A percentile compares a stretch with the other conserved stretches of the same genome.
These are phyloP conservation scores for Drosophila pseudotalamancana DNA, from an alignment of 2,888 invertebrate species.

Conservation along the genomic window DNA sequence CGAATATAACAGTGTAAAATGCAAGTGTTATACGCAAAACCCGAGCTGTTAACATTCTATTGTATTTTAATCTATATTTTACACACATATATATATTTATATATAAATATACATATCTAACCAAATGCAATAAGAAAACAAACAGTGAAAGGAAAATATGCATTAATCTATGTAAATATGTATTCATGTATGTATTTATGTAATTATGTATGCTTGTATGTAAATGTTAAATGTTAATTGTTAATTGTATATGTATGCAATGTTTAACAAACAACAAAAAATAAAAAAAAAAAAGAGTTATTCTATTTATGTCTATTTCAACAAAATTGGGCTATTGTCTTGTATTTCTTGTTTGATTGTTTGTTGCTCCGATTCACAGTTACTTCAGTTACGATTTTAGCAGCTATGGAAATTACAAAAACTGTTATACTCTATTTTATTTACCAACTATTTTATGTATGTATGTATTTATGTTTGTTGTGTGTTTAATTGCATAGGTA, in stretches of 20 bases:
- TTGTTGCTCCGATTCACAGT: constrained; percentile 81
- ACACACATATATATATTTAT: background rate
- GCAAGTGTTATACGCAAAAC: constrained; percentile 64
- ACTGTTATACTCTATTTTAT: constrained; percentile 33
- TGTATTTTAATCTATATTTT: constrained; percentile 11
- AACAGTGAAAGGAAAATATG: constrained; percentile 28
- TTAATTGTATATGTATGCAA: constrained; percentile 45
- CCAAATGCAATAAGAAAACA: constrained; percentile 34
- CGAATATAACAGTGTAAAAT: constrained; percentile 53
- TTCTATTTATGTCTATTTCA: constrained; percentile 40
- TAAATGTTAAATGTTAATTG: constrained; percentile 17
- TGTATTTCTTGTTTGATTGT: constrained; percentile 79
- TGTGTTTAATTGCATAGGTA: background rate
- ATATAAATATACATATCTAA: constrained; percentile 7
- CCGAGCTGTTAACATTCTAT: constrained; percentile 30
- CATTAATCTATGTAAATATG: constrained; percentile 40
- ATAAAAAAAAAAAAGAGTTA: constrained; percentile 31
- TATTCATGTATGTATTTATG: constrained; percentile 29
- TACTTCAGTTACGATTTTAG: constrained; percentile 63
- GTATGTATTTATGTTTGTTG: constrained; percentile 9
- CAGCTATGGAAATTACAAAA: constrained; percentile 42
- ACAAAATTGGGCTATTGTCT: constrained; percentile 81
- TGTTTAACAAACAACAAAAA: constrained; percentile 39
- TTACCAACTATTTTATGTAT: background rate
- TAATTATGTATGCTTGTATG: constrained; percentile 23